Percentiles rank a stretch among this genome's conserved stretches.
These are phyloP conservation scores for Protobothrops mucrosquamatus DNA, from an alignment of 2,113 vertebrate genomes.

Conservation along the genomic window DNA sequence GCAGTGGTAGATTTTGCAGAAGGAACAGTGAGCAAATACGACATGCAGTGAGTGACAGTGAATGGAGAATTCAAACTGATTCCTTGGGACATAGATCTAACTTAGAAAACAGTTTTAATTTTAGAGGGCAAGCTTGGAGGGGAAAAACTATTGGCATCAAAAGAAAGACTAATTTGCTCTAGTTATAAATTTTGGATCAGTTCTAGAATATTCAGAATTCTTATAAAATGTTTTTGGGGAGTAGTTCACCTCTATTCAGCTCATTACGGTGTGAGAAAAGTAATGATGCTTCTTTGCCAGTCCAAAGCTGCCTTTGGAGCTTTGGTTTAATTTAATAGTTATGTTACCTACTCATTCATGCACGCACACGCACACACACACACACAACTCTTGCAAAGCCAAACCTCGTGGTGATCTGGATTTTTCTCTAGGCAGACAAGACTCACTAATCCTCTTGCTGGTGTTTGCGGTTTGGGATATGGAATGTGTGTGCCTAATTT, in stretches of 20 bases:
- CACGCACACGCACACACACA: neutral
- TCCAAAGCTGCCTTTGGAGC: neutral
- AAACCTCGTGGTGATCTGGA: slow-evolving; percentile 22
- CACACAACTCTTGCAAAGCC: neutral
- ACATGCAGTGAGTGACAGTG: neutral
- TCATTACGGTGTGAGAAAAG: neutral
- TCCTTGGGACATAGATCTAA: neutral
- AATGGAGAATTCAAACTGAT: neutral
- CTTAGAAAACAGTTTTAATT: neutral
- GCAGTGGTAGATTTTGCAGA: neutral
- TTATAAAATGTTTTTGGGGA: neutral
- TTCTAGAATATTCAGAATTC: neutral
- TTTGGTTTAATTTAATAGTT: neutral
- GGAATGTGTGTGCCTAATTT: slow-evolving; percentile 4
- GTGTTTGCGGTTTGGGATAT: slow-evolving; percentile 1
- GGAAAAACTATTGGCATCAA: neutral
- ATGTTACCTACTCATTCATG: neutral
- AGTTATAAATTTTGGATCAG: neutral
- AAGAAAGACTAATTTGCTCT: neutral
- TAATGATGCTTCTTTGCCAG: neutral
- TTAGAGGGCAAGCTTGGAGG: neutral
- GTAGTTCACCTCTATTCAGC: neutral
- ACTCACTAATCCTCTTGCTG: slow-evolving; percentile 1
- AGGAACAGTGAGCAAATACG: neutral
- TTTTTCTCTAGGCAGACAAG: neutral